Base-by-base conservation (phyloP, 2,797 vertebrate genomes). In the Xenentodon cancila region DNA sequence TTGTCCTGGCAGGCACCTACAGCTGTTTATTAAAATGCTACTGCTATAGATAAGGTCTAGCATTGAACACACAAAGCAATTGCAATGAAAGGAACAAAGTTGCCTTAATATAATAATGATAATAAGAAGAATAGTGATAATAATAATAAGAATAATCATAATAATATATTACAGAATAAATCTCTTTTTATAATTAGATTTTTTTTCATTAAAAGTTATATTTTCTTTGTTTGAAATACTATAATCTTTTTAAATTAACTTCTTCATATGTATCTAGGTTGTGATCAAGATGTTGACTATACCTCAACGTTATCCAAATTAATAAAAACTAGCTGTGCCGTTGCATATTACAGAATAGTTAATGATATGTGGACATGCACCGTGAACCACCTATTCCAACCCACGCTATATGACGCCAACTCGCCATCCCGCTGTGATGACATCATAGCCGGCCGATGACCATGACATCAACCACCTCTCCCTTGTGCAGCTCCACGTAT, bases 321-420 rank as follows among this genome's bases (percentile, higher is more conserved):
- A 96, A 94, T 92, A 97, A 98, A 99, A 98, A 96, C 96, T 97
- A 98, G 96, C 97, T 99, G 97, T 99, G 97, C 97, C 96, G 79
- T 98, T 99, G 97, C 97, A 98, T 99, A 98, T 98, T 97, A 99
- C 97, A 96, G 96, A 96, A 97, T 98, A 98, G 97, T 99, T 96
- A 97, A 97, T 98, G 96, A 97, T 97, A 99, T 97, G 97, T 98
- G 96, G 96, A 97, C 97, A 99, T 99, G 97, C 97, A 99, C 96
- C 95, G 93, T 95, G 94, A 92, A 95, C 95, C 94, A 88, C 90
- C 90, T 93, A 92, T 63, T 91, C 94, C 91, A 77, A 81, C 82
- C 84, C 88, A 82, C 84, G 69, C 85, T 84, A 86, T 83, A 81
- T 71, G 84, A 85, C 73, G 80, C 75, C 87, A 51, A 75, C 85